phyloP scores from a whole-genome alignment of 2,797 vertebrate genomes.

The Mormyrops attenuatus region DNA sequence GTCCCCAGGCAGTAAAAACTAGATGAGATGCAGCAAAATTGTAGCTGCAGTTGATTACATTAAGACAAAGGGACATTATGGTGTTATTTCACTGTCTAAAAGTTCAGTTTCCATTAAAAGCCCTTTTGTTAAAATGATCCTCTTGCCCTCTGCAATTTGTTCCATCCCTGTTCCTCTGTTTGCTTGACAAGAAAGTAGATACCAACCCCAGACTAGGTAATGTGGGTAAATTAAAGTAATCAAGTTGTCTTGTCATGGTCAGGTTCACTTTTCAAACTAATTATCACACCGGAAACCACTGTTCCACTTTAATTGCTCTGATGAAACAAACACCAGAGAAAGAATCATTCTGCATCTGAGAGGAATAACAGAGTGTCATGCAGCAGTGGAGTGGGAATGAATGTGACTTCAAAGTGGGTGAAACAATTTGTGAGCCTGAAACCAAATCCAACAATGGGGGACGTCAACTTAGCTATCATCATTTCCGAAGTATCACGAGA shows the following conservation, averaged over 20 bases:
- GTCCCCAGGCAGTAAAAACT: not conserved
- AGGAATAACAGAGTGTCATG: conserved; percentile 11
- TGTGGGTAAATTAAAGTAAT: conserved; percentile 27
- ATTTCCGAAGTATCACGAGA: conserved; percentile 6
- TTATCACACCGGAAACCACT: conserved; percentile 23
- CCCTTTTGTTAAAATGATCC: conserved; percentile 9
- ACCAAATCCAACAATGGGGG: conserved; percentile 10
- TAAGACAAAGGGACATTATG: not conserved
- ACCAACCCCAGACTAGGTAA: conserved; percentile 22
- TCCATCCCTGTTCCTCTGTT: conserved; percentile 15
- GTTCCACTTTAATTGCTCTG: conserved; percentile 25
- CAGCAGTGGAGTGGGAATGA: not conserved
- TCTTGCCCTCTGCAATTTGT: conserved; percentile 13
- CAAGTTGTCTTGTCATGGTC: conserved; percentile 23
- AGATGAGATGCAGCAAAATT: not conserved
- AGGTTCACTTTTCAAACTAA: conserved; percentile 25
- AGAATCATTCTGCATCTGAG: conserved; percentile 4
- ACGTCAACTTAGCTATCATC: conserved; percentile 10
- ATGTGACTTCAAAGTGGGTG: conserved; percentile 12
- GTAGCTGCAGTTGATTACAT: not conserved
- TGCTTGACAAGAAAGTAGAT: conserved; percentile 26
- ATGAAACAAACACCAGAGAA: conserved; percentile 22
- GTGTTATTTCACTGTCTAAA: not conserved
- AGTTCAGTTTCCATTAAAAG: not conserved
- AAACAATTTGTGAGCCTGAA: not conserved